Conservation (phyloP, 2,113 vertebrate genomes). For the Nibea coibor region DNA sequence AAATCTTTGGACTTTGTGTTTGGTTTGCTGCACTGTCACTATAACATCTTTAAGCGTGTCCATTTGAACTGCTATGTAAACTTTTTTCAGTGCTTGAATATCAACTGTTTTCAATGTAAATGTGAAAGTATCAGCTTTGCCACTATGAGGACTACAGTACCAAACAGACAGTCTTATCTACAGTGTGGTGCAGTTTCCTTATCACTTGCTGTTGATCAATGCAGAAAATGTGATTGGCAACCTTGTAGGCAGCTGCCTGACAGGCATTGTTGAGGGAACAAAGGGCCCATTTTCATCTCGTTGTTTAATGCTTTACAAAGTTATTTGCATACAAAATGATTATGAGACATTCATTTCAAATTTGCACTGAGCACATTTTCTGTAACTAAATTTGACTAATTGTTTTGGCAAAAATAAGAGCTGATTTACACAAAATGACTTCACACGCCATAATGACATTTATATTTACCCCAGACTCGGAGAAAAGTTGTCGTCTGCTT, state of each 20-base stretch:
- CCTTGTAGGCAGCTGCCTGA: not conserved
- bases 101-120: no score
- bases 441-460: not conserved
- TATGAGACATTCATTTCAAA: not conserved
- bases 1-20: not conserved
- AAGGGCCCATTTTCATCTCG: not conserved
- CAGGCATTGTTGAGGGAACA: constrained; percentile 1
- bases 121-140: not conserved
- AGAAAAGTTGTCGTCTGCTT: not conserved
- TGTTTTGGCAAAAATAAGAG: not conserved
- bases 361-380: not conserved
- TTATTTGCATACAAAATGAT: constrained; percentile 2
- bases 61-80: not conserved
- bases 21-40: not conserved
- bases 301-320: not conserved
- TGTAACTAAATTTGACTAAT: not conserved
- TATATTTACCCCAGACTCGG: not conserved
- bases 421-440: not conserved
- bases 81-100: not conserved
- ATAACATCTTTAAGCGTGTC: not conserved
- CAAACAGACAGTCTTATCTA: not conserved
- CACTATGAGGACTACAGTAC: not conserved
- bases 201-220: not conserved
- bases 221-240: constrained; percentile 8
- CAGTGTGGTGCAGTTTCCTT: not conserved